Percentiles rank a stretch among this genome's conserved stretches.
Conservation (phyloP, 2,888 invertebrate species). For the Torymus tubicola region DNA sequence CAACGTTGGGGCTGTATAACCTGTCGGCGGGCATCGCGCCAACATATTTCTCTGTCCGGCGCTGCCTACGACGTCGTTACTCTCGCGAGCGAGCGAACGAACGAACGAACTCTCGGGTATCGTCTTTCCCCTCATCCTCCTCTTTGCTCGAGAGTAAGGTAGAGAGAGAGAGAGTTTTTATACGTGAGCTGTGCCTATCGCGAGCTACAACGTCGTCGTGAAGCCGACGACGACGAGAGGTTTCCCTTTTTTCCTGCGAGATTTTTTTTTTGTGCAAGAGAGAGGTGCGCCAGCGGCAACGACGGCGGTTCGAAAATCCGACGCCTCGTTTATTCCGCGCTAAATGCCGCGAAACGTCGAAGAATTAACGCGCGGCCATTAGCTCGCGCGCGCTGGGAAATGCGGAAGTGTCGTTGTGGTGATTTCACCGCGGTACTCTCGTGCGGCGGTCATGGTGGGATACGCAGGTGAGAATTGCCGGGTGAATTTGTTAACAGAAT, state of each 20-base stretch:
- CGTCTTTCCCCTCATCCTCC: conserved; percentile 44
- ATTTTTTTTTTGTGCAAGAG: conserved; percentile 2
- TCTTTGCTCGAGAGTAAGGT: background rate
- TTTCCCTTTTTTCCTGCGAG: background rate
- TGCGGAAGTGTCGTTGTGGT: background rate
- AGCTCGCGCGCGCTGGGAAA: conserved; percentile 13
- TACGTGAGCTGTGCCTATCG: conserved; percentile 21
- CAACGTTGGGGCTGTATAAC: conserved; percentile 18
- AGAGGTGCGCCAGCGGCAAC: background rate
- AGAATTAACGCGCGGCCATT: conserved; percentile 47
- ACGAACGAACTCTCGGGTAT: conserved; percentile 34
- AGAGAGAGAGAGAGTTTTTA: conserved; percentile 21
- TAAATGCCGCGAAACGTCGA: conserved; percentile 32
- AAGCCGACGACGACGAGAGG: background rate
- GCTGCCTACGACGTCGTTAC: conserved; percentile 51
- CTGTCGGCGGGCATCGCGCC: conserved; percentile 41
- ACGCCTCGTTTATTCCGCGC: conserved; percentile 33
- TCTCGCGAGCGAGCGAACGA: conserved; percentile 29
- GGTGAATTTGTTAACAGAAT: too few species aligned
- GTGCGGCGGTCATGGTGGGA: too few species aligned
- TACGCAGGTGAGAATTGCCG: too few species aligned
- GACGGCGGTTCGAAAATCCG: conserved; percentile 21
- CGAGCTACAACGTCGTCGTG: too few species aligned
- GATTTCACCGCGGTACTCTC: too few species aligned
- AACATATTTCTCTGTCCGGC: conserved; percentile 53